Conservation (phyloP, 2,888 invertebrate species). For the Rhamnusium bicolor region DNA sequence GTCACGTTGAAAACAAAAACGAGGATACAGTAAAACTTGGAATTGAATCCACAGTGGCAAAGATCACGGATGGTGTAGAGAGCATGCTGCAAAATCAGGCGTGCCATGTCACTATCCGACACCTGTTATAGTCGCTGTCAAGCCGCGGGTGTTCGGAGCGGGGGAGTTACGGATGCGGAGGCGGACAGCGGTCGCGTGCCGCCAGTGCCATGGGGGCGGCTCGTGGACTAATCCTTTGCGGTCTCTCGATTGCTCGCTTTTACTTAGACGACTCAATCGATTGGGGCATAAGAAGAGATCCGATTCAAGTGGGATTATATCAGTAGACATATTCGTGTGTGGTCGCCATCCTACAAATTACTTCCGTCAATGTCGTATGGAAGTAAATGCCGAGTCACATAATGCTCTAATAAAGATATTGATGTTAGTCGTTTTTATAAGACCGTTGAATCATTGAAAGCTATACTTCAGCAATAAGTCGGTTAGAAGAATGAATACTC, state of each 20-base stretch:
- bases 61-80: constrained; percentile 9
- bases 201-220: constrained; percentile 57
- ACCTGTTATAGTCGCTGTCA: constrained; percentile 31
- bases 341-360: neutral
- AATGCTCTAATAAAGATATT: neutral
- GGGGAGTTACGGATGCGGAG: constrained; percentile 52
- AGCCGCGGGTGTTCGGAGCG: constrained; percentile 29
- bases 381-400: neutral
- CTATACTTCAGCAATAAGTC: no score
- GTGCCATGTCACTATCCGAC: constrained; percentile 31
- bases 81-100: constrained; percentile 26
- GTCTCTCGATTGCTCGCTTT: constrained; percentile 35
- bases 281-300: constrained; percentile 28
- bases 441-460: neutral
- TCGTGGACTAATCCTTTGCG: constrained; percentile 47
- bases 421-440: neutral
- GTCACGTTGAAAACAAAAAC: neutral
- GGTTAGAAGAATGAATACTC: no score
- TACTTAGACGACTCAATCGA: constrained; percentile 40
- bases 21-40: neutral
- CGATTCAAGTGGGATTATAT: constrained; percentile 29
- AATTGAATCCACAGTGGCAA: neutral
- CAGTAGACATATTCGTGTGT: neutral
- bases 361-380: neutral
- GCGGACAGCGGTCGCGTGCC: constrained; percentile 69